Conservation (phyloP, 2,888 invertebrate species). For the Merodon equestris region DNA sequence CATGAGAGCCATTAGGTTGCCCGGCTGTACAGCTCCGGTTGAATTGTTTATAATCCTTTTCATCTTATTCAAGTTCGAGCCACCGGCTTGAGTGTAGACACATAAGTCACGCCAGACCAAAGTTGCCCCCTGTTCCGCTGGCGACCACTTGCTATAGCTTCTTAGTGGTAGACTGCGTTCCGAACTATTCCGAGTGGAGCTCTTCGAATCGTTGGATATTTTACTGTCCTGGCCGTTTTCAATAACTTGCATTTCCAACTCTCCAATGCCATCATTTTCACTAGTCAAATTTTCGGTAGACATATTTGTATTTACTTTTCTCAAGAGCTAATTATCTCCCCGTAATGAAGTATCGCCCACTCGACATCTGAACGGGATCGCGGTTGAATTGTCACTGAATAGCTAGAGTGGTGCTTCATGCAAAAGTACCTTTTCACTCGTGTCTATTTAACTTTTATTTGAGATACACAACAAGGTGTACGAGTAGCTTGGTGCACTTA, state of each 20-base stretch:
- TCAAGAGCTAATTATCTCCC: conserved; percentile 18
- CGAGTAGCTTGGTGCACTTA: conserved; percentile 3
- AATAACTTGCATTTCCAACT: conserved; percentile 52
- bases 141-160: conserved; percentile 81
- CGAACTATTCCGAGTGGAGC: conserved; percentile 75
- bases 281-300: conserved; percentile 47
- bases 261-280: conserved; percentile 19
- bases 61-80: conserved; percentile 79
- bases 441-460: conserved; percentile 13
- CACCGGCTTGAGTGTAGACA: conserved; percentile 82
- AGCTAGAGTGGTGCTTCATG: conserved; percentile 25
- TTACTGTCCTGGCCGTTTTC: conserved; percentile 35
- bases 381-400: conserved; percentile 54
- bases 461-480: not conserved
- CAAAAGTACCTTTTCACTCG: no score
- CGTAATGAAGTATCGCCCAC: conserved; percentile 9
- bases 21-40: conserved; percentile 89
- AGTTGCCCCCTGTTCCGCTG: conserved; percentile 84
- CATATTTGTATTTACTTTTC: conserved; percentile 33
- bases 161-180: conserved; percentile 77
- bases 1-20: conserved; percentile 90
- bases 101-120: conserved; percentile 89
- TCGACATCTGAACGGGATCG: conserved; percentile 47
- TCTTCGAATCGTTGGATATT: conserved; percentile 69
- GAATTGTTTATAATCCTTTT: conserved; percentile 91